Conservation (phyloP, 1,140 invertebrate species). For the Meloidogyne floridensis region DNA sequence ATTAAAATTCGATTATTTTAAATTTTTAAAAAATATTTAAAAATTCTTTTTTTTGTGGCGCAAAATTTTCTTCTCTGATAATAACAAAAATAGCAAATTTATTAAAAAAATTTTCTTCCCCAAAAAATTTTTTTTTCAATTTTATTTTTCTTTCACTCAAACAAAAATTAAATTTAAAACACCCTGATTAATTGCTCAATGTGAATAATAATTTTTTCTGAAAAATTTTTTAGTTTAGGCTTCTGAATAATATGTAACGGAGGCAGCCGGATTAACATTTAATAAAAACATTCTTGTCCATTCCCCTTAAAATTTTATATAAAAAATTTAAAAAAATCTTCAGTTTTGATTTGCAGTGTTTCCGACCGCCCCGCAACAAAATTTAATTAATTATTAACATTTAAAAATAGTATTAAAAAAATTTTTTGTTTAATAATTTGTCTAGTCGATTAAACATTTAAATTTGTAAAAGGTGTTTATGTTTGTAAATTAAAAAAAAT, state of each 20-base stretch:
- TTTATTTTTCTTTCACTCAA: not conserved
- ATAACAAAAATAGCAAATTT: not conserved
- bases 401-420: not conserved
- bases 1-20: not conserved
- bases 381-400: not conserved
- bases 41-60: not conserved
- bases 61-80: not conserved
- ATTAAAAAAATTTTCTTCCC: not conserved
- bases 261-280: constrained; percentile 14
- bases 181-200: constrained; percentile 9
- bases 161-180: not conserved
- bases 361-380: constrained; percentile 16
- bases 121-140: not conserved
- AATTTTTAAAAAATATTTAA: constrained; percentile 1
- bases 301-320: not conserved
- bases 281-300: constrained; percentile 13
- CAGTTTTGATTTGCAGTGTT: constrained; percentile 2
- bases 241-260: not conserved
- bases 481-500: too few species aligned
- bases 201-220: not conserved
- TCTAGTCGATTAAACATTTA: too few species aligned
- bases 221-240: not conserved
- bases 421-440: too few species aligned
- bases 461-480: too few species aligned
- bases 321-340: not conserved